phyloP scores from a whole-genome alignment of 2,797 vertebrate genomes.

The Varecia variegata region DNA sequence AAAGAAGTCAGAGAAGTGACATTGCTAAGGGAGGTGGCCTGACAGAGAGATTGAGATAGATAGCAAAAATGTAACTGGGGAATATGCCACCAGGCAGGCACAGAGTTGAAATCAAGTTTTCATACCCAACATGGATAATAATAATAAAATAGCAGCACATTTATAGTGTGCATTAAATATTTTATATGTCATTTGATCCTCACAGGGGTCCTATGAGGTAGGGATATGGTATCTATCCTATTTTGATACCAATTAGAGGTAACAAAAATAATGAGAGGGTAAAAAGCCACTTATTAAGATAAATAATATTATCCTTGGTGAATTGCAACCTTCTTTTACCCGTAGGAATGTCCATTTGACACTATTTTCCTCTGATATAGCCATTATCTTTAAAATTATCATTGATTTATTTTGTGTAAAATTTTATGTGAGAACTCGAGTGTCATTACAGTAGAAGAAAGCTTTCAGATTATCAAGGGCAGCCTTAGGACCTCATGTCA shows the following conservation, averaged over 20 bases:
- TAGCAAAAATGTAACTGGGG: neutral
- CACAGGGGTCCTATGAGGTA: neutral
- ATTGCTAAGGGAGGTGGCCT: neutral
- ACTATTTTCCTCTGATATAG: neutral
- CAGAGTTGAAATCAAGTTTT: slow-evolving; percentile 50
- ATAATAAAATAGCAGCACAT: neutral
- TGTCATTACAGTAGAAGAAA: neutral
- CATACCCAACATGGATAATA: neutral
- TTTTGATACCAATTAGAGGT: slow-evolving; percentile 62
- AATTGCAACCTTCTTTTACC: neutral
- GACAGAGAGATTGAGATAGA: neutral
- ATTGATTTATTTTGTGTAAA: slow-evolving; percentile 31
- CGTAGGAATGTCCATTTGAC: neutral
- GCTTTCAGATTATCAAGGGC: neutral
- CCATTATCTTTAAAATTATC: slow-evolving; percentile 33
- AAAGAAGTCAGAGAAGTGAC: neutral
- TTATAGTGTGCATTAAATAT: neutral
- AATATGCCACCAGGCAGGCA: neutral
- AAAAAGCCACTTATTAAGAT: slow-evolving; percentile 40
- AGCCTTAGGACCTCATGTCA: slow-evolving; percentile 42
- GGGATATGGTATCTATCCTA: slow-evolving; percentile 20
- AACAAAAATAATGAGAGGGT: slow-evolving; percentile 51
- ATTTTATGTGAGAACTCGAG: neutral
- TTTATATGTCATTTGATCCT: neutral
- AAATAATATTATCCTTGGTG: neutral